These are phyloP conservation scores for Geophilus truncorum DNA, from an alignment of 2,888 invertebrate genomes.

Conservation along the genomic window DNA sequence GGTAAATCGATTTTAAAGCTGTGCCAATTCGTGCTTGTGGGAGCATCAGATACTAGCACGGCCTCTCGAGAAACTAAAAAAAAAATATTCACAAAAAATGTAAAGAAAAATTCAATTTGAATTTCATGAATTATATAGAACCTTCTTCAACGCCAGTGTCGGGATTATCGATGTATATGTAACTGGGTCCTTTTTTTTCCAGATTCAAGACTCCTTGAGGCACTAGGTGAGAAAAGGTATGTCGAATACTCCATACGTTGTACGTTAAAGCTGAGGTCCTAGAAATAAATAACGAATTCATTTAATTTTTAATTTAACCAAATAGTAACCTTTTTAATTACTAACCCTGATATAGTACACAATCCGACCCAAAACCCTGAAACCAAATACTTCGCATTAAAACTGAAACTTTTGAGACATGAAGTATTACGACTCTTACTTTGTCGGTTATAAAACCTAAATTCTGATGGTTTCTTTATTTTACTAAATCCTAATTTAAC, in stretches of 20 bases:
- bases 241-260: neutral
- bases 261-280: neutral
- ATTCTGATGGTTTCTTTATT: neutral
- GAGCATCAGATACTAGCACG: neutral
- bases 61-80: neutral
- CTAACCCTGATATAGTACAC: neutral
- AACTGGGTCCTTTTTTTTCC: slow-evolving; percentile 25
- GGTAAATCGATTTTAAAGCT: neutral
- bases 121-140: neutral
- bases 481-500: neutral
- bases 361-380: neutral
- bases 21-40: neutral
- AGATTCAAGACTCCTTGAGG: slow-evolving; percentile 5
- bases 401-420: too few species aligned
- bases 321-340: neutral
- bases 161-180: neutral
- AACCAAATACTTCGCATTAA: too few species aligned
- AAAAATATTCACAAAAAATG: too few species aligned
- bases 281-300: neutral
- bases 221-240: neutral
- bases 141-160: neutral
- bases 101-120: neutral
- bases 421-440: too few species aligned
- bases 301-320: too few species aligned
- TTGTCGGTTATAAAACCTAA: neutral